These are phyloP conservation scores for Nematopogon swammerdamellus DNA, from an alignment of 2,888 invertebrate species.

Conservation along the genomic window DNA sequence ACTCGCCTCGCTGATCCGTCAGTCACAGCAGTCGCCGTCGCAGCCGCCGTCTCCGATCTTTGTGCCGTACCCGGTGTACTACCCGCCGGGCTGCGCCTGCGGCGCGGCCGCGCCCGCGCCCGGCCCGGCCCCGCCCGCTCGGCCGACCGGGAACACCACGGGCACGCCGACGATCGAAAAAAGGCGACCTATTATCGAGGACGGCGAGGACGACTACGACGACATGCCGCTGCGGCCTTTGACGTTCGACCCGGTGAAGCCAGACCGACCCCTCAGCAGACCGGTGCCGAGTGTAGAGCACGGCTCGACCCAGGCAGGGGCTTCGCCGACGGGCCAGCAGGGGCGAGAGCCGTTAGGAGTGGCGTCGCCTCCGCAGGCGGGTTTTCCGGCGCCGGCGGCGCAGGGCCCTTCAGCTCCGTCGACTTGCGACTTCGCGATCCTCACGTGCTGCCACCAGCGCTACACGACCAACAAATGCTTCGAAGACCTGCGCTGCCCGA, in stretches of 20 bases:
- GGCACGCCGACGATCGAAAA: slow-evolving; percentile 8
- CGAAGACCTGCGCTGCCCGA: slow-evolving; percentile 27
- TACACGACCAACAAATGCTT: slow-evolving; percentile 30
- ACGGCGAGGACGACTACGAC: slow-evolving; percentile 15
- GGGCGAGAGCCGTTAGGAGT: slow-evolving; percentile 3
- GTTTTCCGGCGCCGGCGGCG: slow-evolving; percentile 38
- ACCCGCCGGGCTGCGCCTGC: slow-evolving; percentile 20
- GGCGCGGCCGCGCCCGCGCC: neutral
- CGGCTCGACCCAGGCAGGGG: slow-evolving; percentile 22
- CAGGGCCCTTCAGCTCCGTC: slow-evolving; percentile 13
- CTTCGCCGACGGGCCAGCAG: slow-evolving; percentile 3
- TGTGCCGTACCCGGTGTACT: slow-evolving; percentile 30
- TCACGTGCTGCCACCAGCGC: slow-evolving; percentile 32
- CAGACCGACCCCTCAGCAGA: slow-evolving; percentile 17
- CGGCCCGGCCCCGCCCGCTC: neutral
- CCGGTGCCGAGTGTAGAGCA: slow-evolving; percentile 30
- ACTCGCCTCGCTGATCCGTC: slow-evolving; percentile 22
- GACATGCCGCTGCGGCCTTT: slow-evolving; percentile 31
- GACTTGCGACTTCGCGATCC: slow-evolving; percentile 29
- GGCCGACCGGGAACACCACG: slow-evolving; percentile 9
- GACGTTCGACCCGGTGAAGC: slow-evolving; percentile 25
- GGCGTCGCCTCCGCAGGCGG: slow-evolving; percentile 14
- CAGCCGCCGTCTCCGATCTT: slow-evolving; percentile 33
- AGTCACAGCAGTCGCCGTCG: slow-evolving; percentile 19
- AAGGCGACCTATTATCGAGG: slow-evolving; percentile 14